Evolutionary conservation across 2,888 invertebrate species (phyloP).

Genomic region (Leptinotarsa juncta): DNA sequence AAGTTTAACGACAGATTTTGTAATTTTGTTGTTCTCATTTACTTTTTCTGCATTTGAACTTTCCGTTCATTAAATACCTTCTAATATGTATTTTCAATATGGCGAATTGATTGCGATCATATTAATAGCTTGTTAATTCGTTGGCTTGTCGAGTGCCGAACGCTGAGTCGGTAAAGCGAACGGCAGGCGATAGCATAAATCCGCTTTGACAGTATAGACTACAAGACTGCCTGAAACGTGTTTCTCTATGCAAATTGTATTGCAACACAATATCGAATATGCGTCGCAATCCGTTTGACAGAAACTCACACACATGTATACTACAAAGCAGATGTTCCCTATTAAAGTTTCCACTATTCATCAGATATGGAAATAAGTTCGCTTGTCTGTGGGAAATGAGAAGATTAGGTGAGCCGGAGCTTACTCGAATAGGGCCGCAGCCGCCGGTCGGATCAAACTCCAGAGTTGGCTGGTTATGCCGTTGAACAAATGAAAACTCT

Average conservation of each 20-base stretch:
- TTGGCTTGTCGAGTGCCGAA: not conserved
- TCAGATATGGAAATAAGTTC: slow-evolving; percentile 52
- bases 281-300: slow-evolving; percentile 36
- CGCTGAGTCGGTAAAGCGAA: not conserved
- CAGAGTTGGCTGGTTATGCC: slow-evolving; percentile 29
- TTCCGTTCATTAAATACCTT: not conserved
- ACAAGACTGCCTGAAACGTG: slow-evolving; percentile 27
- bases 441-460: slow-evolving; percentile 29
- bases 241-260: slow-evolving; percentile 41
- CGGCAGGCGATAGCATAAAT: slow-evolving; percentile 32
- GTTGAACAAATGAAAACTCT: slow-evolving; percentile 32
- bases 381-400: slow-evolving; percentile 48
- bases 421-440: slow-evolving; percentile 26
- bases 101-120: not conserved
- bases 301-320: slow-evolving; percentile 32
- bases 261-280: slow-evolving; percentile 39
- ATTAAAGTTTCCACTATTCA: slow-evolving; percentile 51
- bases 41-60: too few relatives aligned
- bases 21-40: too few relatives aligned
- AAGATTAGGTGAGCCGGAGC: slow-evolving; percentile 45
- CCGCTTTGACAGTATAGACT: slow-evolving; percentile 28
- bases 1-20: too few relatives aligned
- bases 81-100: not conserved
- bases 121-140: slow-evolving; percentile 1
- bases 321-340: slow-evolving; percentile 46